Evolutionary conservation across 2,888 invertebrate genomes (phyloP).

Genomic region (Drosophila lacicola): DNA sequence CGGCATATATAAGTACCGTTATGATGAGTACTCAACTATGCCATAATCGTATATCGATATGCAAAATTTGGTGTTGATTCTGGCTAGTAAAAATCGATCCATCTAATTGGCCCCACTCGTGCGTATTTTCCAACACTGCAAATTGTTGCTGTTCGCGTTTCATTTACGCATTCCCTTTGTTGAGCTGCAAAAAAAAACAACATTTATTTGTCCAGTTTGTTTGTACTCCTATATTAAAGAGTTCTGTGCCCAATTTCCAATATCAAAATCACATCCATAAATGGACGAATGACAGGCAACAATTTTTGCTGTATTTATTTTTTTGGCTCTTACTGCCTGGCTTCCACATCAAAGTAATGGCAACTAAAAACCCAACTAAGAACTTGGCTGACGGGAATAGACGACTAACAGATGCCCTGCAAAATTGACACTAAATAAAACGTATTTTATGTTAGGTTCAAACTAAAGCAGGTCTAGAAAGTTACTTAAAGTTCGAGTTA

Average conservation of each 20-base stretch:
- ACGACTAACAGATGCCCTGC: constrained; percentile 2
- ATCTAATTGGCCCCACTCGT: background rate
- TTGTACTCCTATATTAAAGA: constrained; percentile 22
- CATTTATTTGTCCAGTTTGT: background rate
- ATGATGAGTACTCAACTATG: background rate
- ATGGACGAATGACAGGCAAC: constrained; percentile 29
- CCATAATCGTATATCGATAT: constrained; percentile 3
- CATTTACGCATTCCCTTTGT: constrained; percentile 13
- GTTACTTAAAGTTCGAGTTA: too few species aligned
- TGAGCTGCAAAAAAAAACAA: background rate
- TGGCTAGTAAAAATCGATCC: constrained; percentile 2
- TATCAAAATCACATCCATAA: constrained; percentile 21
- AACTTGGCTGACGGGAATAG: background rate
- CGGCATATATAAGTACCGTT: background rate
- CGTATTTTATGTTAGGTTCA: too few species aligned
- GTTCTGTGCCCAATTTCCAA: background rate
- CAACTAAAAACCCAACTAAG: constrained; percentile 37
- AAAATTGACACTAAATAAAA: background rate
- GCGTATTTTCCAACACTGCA: constrained; percentile 5
- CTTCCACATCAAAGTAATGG: constrained; percentile 49
- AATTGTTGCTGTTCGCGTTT: background rate
- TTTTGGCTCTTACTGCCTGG: constrained; percentile 23
- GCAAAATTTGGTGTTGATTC: background rate
- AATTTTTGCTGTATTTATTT: constrained; percentile 42
- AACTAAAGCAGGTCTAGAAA: too few species aligned